phyloP scores from a whole-genome alignment of 2,888 invertebrate genomes.

The Drosophila longiperda region DNA sequence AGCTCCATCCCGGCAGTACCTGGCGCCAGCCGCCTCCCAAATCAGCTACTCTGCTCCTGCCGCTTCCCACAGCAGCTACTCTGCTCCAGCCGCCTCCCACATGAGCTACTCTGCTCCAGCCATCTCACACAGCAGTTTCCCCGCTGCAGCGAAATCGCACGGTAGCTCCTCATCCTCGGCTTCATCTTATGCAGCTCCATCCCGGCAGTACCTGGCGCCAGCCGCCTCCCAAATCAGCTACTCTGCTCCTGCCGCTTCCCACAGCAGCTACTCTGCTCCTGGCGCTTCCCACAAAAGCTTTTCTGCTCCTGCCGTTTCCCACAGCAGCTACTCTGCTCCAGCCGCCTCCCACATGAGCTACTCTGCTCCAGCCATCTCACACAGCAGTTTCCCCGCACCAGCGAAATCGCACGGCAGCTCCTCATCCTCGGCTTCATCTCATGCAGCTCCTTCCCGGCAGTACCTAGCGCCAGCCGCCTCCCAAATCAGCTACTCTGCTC shows the following conservation, averaged over 20 bases:
- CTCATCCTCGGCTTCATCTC: constrained; percentile 21
- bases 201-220: constrained; percentile 15
- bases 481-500: constrained; percentile 33
- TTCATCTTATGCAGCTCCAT: constrained; percentile 23
- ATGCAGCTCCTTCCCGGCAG: constrained; percentile 25
- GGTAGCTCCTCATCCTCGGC: constrained; percentile 32
- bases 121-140: constrained; percentile 4
- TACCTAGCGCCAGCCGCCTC: constrained; percentile 15
- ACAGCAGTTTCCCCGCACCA: too few relatives aligned
- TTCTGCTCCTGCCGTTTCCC: constrained; percentile 20
- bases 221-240: constrained; percentile 15
- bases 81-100: constrained; percentile 26
- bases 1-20: constrained; percentile 44
- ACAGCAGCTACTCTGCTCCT: constrained; percentile 21
- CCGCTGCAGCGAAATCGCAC: too few relatives aligned
- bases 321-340: constrained; percentile 18
- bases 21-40: constrained; percentile 32
- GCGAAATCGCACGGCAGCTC: constrained; percentile 23
- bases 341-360: too few relatives aligned
- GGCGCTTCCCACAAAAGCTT: constrained; percentile 19
- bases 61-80: constrained; percentile 11
- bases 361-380: too few relatives aligned
- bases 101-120: constrained; percentile 27
- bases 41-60: constrained; percentile 5
- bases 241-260: constrained; percentile 11